phyloP scores from a whole-genome alignment of 2,113 vertebrate species.

The Arizona elegans region DNA sequence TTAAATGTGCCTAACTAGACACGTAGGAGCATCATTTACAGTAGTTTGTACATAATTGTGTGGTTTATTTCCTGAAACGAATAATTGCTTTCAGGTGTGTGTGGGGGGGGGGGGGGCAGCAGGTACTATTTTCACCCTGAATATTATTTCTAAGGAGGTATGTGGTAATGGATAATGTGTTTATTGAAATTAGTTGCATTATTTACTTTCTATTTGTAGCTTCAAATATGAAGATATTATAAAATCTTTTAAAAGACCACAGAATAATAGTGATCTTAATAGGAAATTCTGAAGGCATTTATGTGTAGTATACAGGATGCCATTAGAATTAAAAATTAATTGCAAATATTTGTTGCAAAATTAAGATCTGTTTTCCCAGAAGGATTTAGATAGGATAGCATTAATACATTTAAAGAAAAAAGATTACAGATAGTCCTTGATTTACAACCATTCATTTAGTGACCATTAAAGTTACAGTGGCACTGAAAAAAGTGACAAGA shows the following conservation, averaged over 20 bases:
- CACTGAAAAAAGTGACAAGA: background rate
- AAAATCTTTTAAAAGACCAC: background rate
- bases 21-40: background rate
- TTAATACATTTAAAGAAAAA: slow-evolving; percentile 1
- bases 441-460: background rate
- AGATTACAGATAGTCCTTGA: background rate
- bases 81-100: background rate
- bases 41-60: background rate
- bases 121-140: background rate
- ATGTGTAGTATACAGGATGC: background rate
- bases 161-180: background rate
- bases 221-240: background rate
- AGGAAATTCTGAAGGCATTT: background rate
- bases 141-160: background rate
- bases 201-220: background rate
- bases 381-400: background rate
- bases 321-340: background rate
- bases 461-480: background rate
- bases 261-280: background rate
- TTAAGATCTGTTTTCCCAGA: background rate
- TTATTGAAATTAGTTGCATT: background rate
- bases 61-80: background rate
- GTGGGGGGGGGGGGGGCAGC: background rate
- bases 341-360: background rate
- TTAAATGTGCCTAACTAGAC: background rate